phyloP scores from a whole-genome alignment of 2,113 vertebrate genomes.

The Tenrec ecaudatus region DNA sequence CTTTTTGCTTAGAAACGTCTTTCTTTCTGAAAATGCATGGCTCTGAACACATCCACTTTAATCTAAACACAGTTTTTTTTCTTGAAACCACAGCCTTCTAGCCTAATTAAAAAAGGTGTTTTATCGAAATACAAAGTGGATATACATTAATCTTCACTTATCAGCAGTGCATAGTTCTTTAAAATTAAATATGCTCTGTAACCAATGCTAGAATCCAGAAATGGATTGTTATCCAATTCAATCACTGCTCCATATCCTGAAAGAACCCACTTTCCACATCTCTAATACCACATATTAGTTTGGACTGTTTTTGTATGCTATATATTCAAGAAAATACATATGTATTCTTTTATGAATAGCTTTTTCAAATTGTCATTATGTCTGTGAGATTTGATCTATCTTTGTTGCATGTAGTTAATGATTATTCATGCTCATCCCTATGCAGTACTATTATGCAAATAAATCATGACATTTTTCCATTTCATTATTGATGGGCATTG shows the following conservation, averaged over 20 bases:
- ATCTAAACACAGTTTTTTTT: constrained; percentile 31
- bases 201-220: background rate
- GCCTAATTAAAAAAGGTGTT: background rate
- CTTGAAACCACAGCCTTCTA: background rate
- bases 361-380: background rate
- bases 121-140: background rate
- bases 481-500: background rate
- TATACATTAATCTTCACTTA: too few species aligned
- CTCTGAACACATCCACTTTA: constrained; percentile 11
- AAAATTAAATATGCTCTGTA: background rate
- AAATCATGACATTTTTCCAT: background rate
- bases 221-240: background rate
- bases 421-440: background rate
- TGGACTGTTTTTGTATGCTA: background rate
- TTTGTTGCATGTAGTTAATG: background rate
- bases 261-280: background rate
- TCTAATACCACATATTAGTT: background rate
- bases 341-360: too few species aligned
- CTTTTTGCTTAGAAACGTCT: background rate
- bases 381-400: background rate
- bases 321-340: too few species aligned
- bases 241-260: background rate
- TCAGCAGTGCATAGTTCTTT: background rate
- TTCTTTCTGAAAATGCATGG: constrained; percentile 27
- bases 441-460: background rate